Evolutionary conservation across 2,113 vertebrate genomes (phyloP), one percentile per base, ranked within the genome.

Genomic region (Petrocephalus zakoni): DNA sequence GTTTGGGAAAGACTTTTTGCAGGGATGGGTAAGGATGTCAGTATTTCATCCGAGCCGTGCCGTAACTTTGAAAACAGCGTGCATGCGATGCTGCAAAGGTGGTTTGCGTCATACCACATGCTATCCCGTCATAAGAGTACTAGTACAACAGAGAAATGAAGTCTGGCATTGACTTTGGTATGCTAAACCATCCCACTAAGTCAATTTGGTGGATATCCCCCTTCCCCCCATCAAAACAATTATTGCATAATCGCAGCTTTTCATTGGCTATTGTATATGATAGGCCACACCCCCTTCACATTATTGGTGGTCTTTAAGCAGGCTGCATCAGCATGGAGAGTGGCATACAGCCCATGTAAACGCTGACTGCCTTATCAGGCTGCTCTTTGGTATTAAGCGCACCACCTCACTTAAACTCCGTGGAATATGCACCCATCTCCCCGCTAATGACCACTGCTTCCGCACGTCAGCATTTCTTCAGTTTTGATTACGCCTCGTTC

Each of bases 1-100:
- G 90, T 91, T 93, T 89, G 21, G 56, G 72, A 91, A 91, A 61
- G 61, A 10, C 47, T 82, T 92, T 90, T 91, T 89, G 87, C 88
- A 49, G 78, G 82, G 42, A 89, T n/a, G 89, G 68, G 88, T 83
- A 49, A 29, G 81, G 56, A 86, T 55, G 75, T 87, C 46, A 13
- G 42, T 47, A 47, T 78, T 51, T 53, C 51, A 29, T 64, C 49
- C 21, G 52, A 81, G 22, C 75, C 46, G 7, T 25, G 37, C 25
- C 52, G 46, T 49, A 19, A 84, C 58, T 53, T 87, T 90, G 89
- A 88, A 87, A 87, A 90, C 49, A 37, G 34, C 55, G 85, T 89
- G 82, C 86, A 86, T 87, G 90, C 88, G 86, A 25, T 17, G 29
- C n/a, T 52, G 56, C 47, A 58, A 37, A 17, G 53, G 22, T 7